Percentiles rank a stretch among this genome's conserved stretches.
Conservation (phyloP, 1,140 invertebrate species). For the Glossosoma conforme region DNA sequence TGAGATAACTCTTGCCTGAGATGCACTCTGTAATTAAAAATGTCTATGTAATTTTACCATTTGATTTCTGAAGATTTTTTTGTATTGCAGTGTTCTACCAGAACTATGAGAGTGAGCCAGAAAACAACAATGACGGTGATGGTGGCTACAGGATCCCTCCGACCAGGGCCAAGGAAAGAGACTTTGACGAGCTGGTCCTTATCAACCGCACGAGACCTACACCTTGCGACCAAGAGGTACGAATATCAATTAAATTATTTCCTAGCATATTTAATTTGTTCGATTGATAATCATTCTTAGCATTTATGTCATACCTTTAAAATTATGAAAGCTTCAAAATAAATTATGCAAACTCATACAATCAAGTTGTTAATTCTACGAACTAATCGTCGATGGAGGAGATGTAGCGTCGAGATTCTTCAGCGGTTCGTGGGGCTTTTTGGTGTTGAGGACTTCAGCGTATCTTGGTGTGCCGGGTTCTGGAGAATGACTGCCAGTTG, state of each 20-base stretch:
- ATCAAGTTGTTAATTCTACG: neutral
- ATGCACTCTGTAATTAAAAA: slow-evolving; percentile 36
- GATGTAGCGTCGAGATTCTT: no score
- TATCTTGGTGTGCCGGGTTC: no score
- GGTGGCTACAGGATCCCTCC: slow-evolving; percentile 41
- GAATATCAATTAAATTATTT: neutral
- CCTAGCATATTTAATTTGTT: neutral
- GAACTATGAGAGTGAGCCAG: slow-evolving; percentile 45
- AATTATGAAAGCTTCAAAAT: neutral
- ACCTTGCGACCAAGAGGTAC: slow-evolving; percentile 71
- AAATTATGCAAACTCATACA: neutral
- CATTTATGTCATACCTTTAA: neutral
- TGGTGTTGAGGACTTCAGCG: no score
- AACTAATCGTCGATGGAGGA: no score
- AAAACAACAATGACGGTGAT: slow-evolving; percentile 38
- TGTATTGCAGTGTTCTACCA: slow-evolving; percentile 38
- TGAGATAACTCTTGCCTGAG: slow-evolving; percentile 33
- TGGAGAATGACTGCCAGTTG: no score
- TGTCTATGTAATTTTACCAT: slow-evolving; percentile 7
- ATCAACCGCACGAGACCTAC: slow-evolving; percentile 74
- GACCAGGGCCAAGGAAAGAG: slow-evolving; percentile 48
- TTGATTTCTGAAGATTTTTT: slow-evolving; percentile 6
- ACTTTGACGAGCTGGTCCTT: slow-evolving; percentile 54
- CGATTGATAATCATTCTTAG: neutral
- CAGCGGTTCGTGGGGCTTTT: no score